phyloP scores from a whole-genome alignment of 2,888 invertebrate species.

The Caenorhabditis sp. region DNA sequence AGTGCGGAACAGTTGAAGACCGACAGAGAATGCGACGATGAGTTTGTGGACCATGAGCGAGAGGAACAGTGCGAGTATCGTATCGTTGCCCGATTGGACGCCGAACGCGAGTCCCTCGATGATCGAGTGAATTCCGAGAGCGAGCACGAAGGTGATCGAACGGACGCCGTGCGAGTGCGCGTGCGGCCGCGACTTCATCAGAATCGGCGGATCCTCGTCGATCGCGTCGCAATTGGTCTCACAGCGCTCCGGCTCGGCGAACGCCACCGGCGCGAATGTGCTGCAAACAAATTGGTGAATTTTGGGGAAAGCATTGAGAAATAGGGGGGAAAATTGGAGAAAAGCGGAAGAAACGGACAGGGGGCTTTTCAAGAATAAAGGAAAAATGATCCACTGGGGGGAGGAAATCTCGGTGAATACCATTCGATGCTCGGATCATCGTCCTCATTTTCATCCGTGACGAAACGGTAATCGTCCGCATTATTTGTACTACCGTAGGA shows the following conservation, averaged over 20 bases:
- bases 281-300: constrained; percentile 47
- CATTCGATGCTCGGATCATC: constrained; percentile 32
- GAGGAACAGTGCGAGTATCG: constrained; percentile 71
- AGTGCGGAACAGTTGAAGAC: constrained; percentile 80
- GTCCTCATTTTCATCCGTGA: background rate
- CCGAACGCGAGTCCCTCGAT: constrained; percentile 81
- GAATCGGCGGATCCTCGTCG: constrained; percentile 78
- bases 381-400: background rate
- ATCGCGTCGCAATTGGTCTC: constrained; percentile 76
- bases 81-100: constrained; percentile 61
- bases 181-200: constrained; percentile 78
- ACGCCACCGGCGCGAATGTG: constrained; percentile 65
- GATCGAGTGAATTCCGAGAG: constrained; percentile 83
- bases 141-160: constrained; percentile 81
- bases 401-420: constrained; percentile 9
- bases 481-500: constrained; percentile 47
- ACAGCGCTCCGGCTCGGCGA: constrained; percentile 79
- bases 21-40: constrained; percentile 83
- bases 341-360: no score
- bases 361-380: no score
- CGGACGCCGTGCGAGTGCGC: constrained; percentile 79
- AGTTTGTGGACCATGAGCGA: constrained; percentile 79
- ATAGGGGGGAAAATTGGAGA: background rate
- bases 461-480: background rate
- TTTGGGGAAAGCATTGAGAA: background rate